Conservation (phyloP, 1,140 invertebrate genomes). For the Lordiphosa clarofinis region DNA sequence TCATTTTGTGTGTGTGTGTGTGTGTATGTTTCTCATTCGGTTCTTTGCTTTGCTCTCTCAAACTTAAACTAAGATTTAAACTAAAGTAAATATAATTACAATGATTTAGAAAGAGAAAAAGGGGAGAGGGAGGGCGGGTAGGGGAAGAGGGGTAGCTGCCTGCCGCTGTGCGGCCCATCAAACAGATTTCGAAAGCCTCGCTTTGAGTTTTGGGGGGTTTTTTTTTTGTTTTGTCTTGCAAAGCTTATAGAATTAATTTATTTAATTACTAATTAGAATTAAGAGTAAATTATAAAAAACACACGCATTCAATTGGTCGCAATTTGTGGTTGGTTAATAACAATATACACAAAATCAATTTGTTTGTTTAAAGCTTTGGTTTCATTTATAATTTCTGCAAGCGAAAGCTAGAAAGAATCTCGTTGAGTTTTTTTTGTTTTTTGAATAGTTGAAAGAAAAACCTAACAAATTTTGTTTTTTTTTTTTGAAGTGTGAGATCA, state of each 20-base stretch:
- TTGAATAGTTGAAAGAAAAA: constrained; percentile 2
- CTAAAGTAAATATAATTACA: constrained; percentile 39
- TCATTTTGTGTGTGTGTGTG: constrained; percentile 58
- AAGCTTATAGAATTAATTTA: constrained; percentile 36
- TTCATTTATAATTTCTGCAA: constrained; percentile 71
- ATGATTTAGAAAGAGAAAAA: too few species aligned
- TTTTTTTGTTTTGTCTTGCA: constrained; percentile 52
- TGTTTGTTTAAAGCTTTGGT: constrained; percentile 65
- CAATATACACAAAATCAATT: constrained; percentile 11
- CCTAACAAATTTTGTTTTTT: constrained; percentile 20
- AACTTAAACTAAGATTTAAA: constrained; percentile 51
- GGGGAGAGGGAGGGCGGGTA: too few species aligned
- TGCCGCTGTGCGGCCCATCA: constrained; percentile 8
- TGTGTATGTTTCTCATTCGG: constrained; percentile 33
- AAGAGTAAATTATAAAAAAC: constrained; percentile 35
- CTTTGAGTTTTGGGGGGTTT: constrained; percentile 26
- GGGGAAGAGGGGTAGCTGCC: constrained; percentile 29
- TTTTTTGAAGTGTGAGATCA: constrained; percentile 56
- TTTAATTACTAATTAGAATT: constrained; percentile 39
- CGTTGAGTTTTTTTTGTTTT: constrained; percentile 4
- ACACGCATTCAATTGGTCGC: constrained; percentile 54
- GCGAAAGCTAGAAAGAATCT: constrained; percentile 44
- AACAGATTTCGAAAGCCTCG: constrained; percentile 50
- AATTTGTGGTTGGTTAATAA: constrained; percentile 31
- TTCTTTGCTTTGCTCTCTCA: constrained; percentile 26